These are phyloP conservation scores for Allochrocebus solatus DNA, from an alignment of 2,797 vertebrate species.

Conservation along the genomic window DNA sequence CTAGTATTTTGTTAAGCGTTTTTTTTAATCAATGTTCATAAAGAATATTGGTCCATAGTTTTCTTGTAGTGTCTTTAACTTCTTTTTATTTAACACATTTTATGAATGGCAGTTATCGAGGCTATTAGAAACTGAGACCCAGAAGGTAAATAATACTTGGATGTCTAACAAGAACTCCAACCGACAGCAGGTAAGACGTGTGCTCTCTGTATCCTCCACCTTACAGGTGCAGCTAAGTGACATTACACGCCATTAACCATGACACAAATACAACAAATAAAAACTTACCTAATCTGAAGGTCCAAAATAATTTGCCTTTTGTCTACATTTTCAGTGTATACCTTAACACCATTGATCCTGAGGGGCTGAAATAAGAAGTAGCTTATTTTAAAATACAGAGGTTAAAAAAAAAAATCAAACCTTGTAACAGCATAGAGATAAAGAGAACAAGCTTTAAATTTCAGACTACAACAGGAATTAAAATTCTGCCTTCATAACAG, in stretches of 20 bases:
- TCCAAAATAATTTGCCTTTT: slow-evolving; percentile 98
- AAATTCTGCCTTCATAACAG: background rate
- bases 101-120: background rate
- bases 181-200: background rate
- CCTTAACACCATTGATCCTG: slow-evolving; percentile 96
- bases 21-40: background rate
- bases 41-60: background rate
- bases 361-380: slow-evolving; percentile 88
- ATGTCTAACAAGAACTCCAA: background rate
- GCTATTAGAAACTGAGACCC: background rate
- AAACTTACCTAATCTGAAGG: slow-evolving; percentile 95
- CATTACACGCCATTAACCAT: background rate
- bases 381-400: background rate
- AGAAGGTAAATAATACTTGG: background rate
- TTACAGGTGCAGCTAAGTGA: background rate
- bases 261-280: background rate
- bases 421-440: background rate
- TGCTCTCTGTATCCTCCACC: background rate
- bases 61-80: background rate
- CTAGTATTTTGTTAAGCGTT: background rate
- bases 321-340: slow-evolving; percentile 98
- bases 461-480: fast-evolving
- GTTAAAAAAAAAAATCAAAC: background rate
- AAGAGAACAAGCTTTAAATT: background rate
- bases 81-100: background rate